Conservation (phyloP, 1,140 invertebrate species). For the Dendrolimus punctatus region DNA sequence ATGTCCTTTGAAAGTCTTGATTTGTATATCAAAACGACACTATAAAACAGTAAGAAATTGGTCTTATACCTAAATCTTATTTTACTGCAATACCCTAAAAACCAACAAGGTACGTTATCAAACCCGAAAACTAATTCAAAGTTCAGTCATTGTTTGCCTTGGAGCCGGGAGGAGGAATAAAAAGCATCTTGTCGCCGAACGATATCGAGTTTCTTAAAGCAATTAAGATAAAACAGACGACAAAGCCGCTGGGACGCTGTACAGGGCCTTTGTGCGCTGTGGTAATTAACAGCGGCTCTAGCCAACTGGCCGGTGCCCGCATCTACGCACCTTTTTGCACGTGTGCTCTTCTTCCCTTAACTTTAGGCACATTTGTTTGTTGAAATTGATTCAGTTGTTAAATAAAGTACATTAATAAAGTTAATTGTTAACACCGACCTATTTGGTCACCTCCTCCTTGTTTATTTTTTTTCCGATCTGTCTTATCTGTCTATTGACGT, state of each 20-base stretch:
- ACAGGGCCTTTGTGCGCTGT: slow-evolving; percentile 37
- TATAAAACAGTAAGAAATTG: too few relatives aligned
- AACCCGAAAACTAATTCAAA: slow-evolving; percentile 51
- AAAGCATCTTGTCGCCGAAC: slow-evolving; percentile 48
- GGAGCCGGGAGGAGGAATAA: slow-evolving; percentile 33
- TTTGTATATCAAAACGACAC: too few relatives aligned
- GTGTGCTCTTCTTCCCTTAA: too few relatives aligned
- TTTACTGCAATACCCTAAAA: slow-evolving; percentile 11
- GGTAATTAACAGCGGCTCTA: slow-evolving; percentile 40
- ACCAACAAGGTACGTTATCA: slow-evolving; percentile 31
- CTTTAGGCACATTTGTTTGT: too few relatives aligned
- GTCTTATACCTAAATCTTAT: too few relatives aligned
- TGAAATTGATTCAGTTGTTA: too few relatives aligned
- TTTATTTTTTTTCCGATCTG: too few relatives aligned
- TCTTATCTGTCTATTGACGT: too few relatives aligned
- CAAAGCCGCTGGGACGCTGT: slow-evolving; percentile 30
- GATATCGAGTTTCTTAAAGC: slow-evolving; percentile 55
- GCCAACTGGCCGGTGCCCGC: slow-evolving; percentile 20
- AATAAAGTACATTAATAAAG: too few relatives aligned
- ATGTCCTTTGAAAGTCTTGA: too few relatives aligned
- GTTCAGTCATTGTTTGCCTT: slow-evolving; percentile 42
- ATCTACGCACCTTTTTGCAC: slow-evolving; percentile 5
- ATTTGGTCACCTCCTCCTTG: too few relatives aligned
- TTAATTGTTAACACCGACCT: too few relatives aligned
- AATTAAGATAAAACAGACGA: slow-evolving; percentile 55